Percentiles rank a stretch among this genome's conserved stretches.
These are phyloP conservation scores for Drosophila truncata DNA, from an alignment of 1,140 invertebrate genomes.

Conservation along the genomic window DNA sequence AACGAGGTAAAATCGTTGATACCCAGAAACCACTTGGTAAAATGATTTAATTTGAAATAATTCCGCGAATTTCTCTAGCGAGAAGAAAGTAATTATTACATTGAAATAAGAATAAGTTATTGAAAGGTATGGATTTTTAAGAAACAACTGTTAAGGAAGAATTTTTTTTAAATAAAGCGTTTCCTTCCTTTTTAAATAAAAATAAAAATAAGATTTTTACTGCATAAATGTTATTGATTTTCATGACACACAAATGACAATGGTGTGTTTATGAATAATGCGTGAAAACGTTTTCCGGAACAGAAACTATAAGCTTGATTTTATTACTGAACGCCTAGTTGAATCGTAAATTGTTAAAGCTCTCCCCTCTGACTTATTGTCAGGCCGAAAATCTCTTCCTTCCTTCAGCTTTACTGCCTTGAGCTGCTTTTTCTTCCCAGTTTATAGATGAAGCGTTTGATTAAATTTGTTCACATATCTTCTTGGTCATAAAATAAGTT, in stretches of 20 bases:
- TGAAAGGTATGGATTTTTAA: no score
- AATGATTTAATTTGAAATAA: not conserved
- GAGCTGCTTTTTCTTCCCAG: constrained; percentile 9
- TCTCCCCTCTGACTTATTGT: not conserved
- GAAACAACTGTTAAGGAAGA: no score
- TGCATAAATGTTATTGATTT: not conserved
- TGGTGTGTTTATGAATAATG: constrained; percentile 10
- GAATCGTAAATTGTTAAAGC: constrained; percentile 8
- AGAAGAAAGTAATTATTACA: not conserved
- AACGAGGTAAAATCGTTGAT: no score
- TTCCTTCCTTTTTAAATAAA: no score
- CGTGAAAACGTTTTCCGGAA: constrained; percentile 6
- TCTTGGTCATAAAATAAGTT: constrained; percentile 14
- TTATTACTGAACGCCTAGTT: constrained; percentile 1
- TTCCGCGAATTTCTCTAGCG: not conserved
- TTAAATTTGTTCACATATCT: constrained; percentile 20
- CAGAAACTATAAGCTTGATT: constrained; percentile 5
- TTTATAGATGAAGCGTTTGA: constrained; percentile 19
- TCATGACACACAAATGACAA: not conserved
- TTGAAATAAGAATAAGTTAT: not conserved
- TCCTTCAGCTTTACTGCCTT: constrained; percentile 8
- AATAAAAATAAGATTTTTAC: not conserved
- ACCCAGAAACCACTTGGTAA: not conserved
- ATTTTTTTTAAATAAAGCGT: not conserved
- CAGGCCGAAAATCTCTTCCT: constrained; percentile 2